Percentiles rank a stretch among this genome's conserved stretches.
Conservation (phyloP, 2,113 vertebrate species). For the Polypterus bichir region DNA sequence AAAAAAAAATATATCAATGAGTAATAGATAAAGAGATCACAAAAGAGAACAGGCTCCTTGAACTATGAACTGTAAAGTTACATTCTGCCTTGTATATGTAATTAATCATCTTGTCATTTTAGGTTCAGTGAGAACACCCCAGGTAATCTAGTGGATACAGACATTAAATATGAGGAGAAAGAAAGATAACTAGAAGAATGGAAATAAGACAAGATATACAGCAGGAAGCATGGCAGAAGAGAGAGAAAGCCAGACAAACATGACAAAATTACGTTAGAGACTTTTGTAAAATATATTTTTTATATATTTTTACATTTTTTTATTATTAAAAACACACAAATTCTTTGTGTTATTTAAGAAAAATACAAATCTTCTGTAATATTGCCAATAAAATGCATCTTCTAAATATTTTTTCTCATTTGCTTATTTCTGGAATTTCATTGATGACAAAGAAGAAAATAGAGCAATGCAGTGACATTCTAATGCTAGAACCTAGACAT, state of each 20-base stretch:
- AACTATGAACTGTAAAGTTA: no score
- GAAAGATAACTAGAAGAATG: constrained; percentile 15
- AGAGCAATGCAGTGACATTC: no score
- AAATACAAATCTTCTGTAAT: background rate
- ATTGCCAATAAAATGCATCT: constrained; percentile 14
- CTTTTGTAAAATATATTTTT: constrained; percentile 1
- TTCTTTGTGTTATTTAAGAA: constrained; percentile 7
- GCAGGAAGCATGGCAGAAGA: constrained; percentile 13
- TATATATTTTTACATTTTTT: background rate
- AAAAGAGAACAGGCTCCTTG: no score
- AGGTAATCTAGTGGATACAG: constrained; percentile 22
- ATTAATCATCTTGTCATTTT: constrained; percentile 21
- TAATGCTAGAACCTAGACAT: no score
- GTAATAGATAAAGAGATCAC: no score
- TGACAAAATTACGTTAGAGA: background rate
- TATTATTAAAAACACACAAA: background rate
- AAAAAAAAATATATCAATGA: no score
- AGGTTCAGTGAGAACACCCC: constrained; percentile 19
- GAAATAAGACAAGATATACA: constrained; percentile 16
- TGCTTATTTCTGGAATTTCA: background rate
- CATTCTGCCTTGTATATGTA: constrained; percentile 1
- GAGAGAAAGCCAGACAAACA: constrained; percentile 10
- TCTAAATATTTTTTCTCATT: constrained; percentile 7
- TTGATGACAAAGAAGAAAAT: no score
- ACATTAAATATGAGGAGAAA: constrained; percentile 16